These are phyloP conservation scores for Atta texana DNA, from an alignment of 1,140 invertebrate species.

Conservation along the genomic window DNA sequence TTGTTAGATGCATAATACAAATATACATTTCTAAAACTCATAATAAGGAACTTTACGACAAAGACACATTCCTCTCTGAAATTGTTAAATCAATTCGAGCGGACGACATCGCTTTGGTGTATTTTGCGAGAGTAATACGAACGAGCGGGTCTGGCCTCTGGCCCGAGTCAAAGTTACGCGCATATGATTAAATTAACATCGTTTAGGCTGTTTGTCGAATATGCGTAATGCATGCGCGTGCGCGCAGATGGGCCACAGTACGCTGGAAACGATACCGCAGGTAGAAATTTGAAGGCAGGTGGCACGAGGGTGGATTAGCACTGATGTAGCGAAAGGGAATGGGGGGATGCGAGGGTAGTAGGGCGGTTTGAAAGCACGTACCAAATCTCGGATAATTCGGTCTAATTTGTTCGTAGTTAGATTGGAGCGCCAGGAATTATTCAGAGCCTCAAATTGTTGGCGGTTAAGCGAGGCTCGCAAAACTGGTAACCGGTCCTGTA, in stretches of 20 bases:
- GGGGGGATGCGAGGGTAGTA: constrained; percentile 40
- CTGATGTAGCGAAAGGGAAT: constrained; percentile 41
- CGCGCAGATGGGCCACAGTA: constrained; percentile 22
- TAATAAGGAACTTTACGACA: constrained; percentile 22
- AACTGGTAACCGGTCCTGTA: constrained; percentile 72
- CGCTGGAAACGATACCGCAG: constrained; percentile 62
- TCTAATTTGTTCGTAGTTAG: constrained; percentile 85
- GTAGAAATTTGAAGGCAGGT: constrained; percentile 58
- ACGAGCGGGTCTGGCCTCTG: constrained; percentile 27
- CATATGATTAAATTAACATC: constrained; percentile 66
- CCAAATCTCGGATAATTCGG: constrained; percentile 83
- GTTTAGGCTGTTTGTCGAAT: constrained; percentile 64
- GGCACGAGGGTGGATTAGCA: constrained; percentile 41
- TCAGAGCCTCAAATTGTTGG: constrained; percentile 84
- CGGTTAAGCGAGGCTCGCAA: constrained; percentile 82
- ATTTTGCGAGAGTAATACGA: constrained; percentile 53
- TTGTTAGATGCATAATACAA: neutral
- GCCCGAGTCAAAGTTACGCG: constrained; percentile 58
- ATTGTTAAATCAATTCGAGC: constrained; percentile 55
- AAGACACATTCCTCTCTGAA: constrained; percentile 33
- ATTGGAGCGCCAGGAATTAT: constrained; percentile 85
- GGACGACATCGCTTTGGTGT: constrained; percentile 37
- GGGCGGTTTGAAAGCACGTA: constrained; percentile 76
- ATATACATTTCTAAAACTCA: constrained; percentile 17
- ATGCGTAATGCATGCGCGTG: constrained; percentile 36